These are phyloP conservation scores for Latrodectus geometricus DNA, from an alignment of 1,140 invertebrate genomes.

Conservation along the genomic window DNA sequence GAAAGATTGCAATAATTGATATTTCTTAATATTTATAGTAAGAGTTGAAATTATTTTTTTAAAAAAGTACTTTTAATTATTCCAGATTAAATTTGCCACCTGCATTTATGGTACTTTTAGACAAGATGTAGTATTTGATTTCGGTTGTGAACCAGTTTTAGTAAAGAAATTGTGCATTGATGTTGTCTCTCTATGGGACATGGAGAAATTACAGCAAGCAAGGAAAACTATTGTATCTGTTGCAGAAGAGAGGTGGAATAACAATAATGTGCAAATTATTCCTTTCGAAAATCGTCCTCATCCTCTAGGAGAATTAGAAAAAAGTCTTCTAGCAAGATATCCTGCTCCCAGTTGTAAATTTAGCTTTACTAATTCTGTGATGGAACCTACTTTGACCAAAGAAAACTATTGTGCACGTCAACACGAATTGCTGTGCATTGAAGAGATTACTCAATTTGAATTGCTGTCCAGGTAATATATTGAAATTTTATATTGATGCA, in stretches of 20 bases:
- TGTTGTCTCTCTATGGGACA: constrained; percentile 78
- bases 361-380: constrained; percentile 77
- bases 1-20: not conserved
- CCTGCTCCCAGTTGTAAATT: constrained; percentile 78
- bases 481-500: not conserved
- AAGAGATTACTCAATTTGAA: constrained; percentile 83
- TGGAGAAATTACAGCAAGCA: constrained; percentile 76
- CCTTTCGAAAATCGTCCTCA: constrained; percentile 72
- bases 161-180: constrained; percentile 82
- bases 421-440: constrained; percentile 82
- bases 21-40: not conserved
- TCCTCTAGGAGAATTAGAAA: constrained; percentile 65
- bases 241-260: constrained; percentile 75
- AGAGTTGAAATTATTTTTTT: not conserved
- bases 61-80: not conserved
- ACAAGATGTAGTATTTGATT: constrained; percentile 84
- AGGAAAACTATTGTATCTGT: constrained; percentile 67
- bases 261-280: constrained; percentile 74
- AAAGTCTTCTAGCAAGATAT: constrained; percentile 75
- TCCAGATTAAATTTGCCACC: constrained; percentile 76
- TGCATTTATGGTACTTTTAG: constrained; percentile 84
- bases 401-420: constrained; percentile 83
- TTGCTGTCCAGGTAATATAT: constrained; percentile 74
- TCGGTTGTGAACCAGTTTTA: constrained; percentile 79
- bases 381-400: constrained; percentile 76